Base-by-base conservation (phyloP, 2,888 invertebrate species). In the Melanchra persicariae region DNA sequence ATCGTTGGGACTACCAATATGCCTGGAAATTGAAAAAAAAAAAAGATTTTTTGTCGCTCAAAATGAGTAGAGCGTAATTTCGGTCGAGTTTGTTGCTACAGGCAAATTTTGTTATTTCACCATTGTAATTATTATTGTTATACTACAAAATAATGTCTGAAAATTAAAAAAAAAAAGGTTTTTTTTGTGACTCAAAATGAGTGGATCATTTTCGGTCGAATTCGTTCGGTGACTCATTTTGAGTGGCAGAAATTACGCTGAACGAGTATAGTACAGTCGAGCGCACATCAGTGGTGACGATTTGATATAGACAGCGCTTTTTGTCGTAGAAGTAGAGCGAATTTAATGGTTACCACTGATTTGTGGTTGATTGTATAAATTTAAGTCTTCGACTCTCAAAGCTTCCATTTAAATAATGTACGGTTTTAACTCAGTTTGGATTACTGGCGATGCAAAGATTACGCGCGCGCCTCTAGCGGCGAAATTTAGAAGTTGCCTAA, bases 231-330 rank as follows among this genome's bases (percentile, higher is more conserved):
- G 2, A 24, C 37, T 60, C 37, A 60, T 60, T 66, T 60, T 66
- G 37, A 60, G 24, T 26, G 7, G 37, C 26, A 24, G n/a, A 66
- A 66, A 26, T 59, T n/a, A 47, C 65, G 54, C 26, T 43, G 19
- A 5, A 22, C 15, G 37, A 24, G n/a, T 43, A n/a, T 2, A 40
- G 40, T 58, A 49, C 34, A 19, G 54, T 9, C 54, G 19, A 30
- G 2, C 9, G 19, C 4, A 54, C 9, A 30, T 54, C 9, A 52
- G 7, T 52, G 19, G 10, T 54, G 1, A 19, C 19, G 10, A n/a
- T 54, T 30, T 34, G 19, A n/a, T 4, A 2, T 26, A 26, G 49
- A 12, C 22, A 52, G 17, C 26, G 24, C 26, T 7, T 26, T 51
- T 24, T 30, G 49, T 49, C 4, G 4, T 54, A 19, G 9, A 30